Evolutionary conservation across 2,888 invertebrate species (phyloP), one percentile per base, ranked within the genome.

Genomic region (Clistopyga incitator): DNA sequence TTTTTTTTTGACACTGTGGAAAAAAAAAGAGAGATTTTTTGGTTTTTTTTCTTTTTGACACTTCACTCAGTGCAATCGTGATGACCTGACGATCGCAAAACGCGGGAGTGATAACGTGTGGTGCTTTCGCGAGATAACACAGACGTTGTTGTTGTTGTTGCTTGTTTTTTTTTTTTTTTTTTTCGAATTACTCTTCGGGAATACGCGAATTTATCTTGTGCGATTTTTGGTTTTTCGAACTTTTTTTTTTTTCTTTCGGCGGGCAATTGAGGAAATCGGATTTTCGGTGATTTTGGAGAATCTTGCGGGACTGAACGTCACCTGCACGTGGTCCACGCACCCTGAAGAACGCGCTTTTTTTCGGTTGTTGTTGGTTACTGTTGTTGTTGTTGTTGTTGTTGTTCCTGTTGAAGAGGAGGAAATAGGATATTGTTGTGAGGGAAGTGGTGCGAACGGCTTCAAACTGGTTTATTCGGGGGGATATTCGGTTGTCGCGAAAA

Each of bases 401-500:
- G n/a, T n/a, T n/a, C n/a, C n/a, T n/a, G n/a, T n/a, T n/a, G n/a
- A n/a, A n/a, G n/a, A n/a, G n/a, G n/a, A n/a, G n/a, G n/a, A n/a
- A n/a, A n/a, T n/a, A n/a, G n/a, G n/a, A n/a, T n/a, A n/a, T 45
- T 42, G 20, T 72, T 61, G 59, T 61, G 61, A 11, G 6, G 23
- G 67, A 84, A 84, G 70, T 70, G 54, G 80, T 47, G 80, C 72
- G 86, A 88, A 90, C 90, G 90, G 91, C 91, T 89, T 90, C 91
- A 90, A 90, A 87, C 90, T 91, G 91, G 91, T 90, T 90, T 91
- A 91, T 82, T 89, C 90, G 88, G 89, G 89, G 81, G 89, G 88
- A 82, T 88, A 89, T 78, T 67, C 84, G 65, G 80, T 81, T 42
- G 79, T 83, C 77, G 88, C 88, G 90, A 94, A 90, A 87, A 95